Conservation (phyloP, 2,797 vertebrate genomes). For the Crocidura indochinensis region DNA sequence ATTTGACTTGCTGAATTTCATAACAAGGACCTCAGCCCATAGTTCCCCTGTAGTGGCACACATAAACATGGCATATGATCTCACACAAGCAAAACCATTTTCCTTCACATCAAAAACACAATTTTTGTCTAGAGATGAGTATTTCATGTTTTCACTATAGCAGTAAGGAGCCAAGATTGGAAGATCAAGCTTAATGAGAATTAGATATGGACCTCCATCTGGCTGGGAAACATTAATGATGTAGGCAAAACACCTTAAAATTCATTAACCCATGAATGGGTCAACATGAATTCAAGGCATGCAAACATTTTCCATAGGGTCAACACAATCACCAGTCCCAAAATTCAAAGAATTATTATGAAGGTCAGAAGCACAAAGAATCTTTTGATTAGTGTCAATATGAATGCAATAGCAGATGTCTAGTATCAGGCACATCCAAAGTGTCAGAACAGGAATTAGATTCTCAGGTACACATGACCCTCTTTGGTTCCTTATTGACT, state of each 20-base stretch:
- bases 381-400: no score
- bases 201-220: no score
- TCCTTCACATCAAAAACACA: not conserved
- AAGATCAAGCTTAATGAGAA: not conserved
- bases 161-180: not conserved
- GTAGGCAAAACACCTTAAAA: not conserved
- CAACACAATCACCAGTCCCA: no score
- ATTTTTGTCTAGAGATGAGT: not conserved
- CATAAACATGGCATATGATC: not conserved
- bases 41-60: not conserved
- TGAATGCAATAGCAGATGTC: no score
- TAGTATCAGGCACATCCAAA: no score
- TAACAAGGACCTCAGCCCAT: not conserved
- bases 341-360: no score
- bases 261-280: not conserved
- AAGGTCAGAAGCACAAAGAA: no score
- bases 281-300: not conserved
- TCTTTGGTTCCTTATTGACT: no score
- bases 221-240: not conserved
- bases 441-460: no score
- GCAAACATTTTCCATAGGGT: not conserved
- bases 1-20: not conserved
- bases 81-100: constrained; percentile 4
- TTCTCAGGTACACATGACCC: no score
- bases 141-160: not conserved